Evolutionary conservation across 2,113 vertebrate genomes (phyloP), one percentile per base, ranked within the genome.

Genomic region (Lepus europaeus): DNA sequence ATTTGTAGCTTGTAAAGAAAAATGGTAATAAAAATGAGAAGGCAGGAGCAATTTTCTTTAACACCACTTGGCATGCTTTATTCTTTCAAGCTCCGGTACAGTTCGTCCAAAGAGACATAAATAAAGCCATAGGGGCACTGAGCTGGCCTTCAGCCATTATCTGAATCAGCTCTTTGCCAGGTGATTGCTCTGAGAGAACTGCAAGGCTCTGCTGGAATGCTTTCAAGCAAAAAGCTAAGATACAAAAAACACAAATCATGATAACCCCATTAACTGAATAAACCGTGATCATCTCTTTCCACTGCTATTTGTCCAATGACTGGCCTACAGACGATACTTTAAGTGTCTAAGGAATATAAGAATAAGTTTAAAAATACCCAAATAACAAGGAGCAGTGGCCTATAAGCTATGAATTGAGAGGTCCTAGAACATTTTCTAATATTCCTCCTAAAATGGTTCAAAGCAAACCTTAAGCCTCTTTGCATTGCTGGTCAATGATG

Each of bases 81-180:
- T 73, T 93, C 68, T 74, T 92, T 68, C 66, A 78, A 88, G n/a
- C 80, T 33, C 51, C 82, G 91, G 72, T 73, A 95, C 96, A 93
- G 89, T 77, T 77, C 89, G 93, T 81, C 87, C 63, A 79, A 81
- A 95, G 78, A 95, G 74, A 92, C 74, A 83, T 72, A 95, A 93
- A 97, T 89, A 96, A 92, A 97, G 83, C 23, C 66, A 68, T 3
- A 33, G 74, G 87, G 92, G 63, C 74, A 64, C 33, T 1, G 2
- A 74, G 56, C 86, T 97, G 93, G 91, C 85, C 83, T 31, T 39
- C 3, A 22, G 92, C 92, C 92, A 85, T 11, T 3, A 64, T 53
- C 93, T 93, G 80, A 96, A 68, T 96, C 93, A 97, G 96, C 74
- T 61, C 36, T 81, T 88, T 6, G 6, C 86, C 90, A 95, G 92